Percentiles rank a stretch among this genome's conserved stretches.
Conservation (phyloP, 2,113 vertebrate species). For the Halcyon malimbica region DNA sequence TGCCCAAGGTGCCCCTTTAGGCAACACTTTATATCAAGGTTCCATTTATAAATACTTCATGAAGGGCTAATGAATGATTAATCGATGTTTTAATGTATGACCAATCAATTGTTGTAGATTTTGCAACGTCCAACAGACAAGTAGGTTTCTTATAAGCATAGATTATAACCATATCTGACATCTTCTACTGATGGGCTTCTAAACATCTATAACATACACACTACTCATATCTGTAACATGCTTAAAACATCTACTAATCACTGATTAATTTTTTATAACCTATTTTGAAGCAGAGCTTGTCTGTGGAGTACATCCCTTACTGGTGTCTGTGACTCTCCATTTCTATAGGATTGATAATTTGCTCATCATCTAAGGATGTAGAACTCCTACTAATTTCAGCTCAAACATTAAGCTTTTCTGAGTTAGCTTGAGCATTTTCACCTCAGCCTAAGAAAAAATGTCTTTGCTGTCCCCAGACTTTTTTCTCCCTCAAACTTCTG, state of each 20-base stretch:
- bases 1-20: conserved; percentile 50
- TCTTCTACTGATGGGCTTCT: conserved; percentile 60
- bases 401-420: neutral
- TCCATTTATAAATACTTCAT: conserved; percentile 69
- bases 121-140: conserved; percentile 11
- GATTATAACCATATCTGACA: conserved; percentile 59
- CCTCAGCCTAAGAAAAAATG: neutral
- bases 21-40: conserved; percentile 66
- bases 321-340: neutral
- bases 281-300: conserved; percentile 29
- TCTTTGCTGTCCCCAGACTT: neutral
- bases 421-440: neutral
- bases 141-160: conserved; percentile 58
- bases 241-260: conserved; percentile 62
- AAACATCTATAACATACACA: conserved; percentile 59
- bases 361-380: neutral
- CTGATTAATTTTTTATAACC: conserved; percentile 57
- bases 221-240: conserved; percentile 66
- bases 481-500: neutral
- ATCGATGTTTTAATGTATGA: conserved; percentile 66
- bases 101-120: conserved; percentile 59
- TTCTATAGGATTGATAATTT: neutral
- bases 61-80: conserved; percentile 69
- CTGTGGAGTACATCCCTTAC: neutral
- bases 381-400: neutral